Evolutionary conservation across 1,140 invertebrate species (phyloP).

Genomic region (Drosophila setifemur): DNA sequence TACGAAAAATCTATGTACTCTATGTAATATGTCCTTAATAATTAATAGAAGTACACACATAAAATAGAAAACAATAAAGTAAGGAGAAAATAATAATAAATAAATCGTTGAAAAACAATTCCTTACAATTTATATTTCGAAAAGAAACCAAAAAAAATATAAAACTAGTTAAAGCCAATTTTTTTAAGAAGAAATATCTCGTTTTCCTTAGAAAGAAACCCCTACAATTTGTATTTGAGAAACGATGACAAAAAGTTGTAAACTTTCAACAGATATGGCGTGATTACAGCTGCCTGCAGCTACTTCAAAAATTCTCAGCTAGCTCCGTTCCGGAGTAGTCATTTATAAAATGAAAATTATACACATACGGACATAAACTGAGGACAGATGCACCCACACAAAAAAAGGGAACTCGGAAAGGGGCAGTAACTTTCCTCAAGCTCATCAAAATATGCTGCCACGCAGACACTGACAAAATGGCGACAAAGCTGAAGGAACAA

Average conservation of each 20-base stretch:
- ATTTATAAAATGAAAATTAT: constrained; percentile 75
- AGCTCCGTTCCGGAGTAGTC: constrained; percentile 48
- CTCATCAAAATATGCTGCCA: constrained; percentile 71
- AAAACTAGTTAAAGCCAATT: too few species aligned
- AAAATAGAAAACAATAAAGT: too few species aligned
- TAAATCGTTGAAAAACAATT: too few species aligned
- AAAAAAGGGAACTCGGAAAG: not conserved
- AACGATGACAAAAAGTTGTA: constrained; percentile 41
- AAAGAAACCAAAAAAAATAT: too few species aligned
- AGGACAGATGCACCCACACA: constrained; percentile 19
- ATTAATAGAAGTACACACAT: too few species aligned
- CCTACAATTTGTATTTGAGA: constrained; percentile 22
- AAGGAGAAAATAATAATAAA: too few species aligned
- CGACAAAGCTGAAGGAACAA: constrained; percentile 45
- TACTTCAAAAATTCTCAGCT: constrained; percentile 7
- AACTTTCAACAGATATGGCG: constrained; percentile 79
- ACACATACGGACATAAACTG: constrained; percentile 28
- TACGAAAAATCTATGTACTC: too few species aligned
- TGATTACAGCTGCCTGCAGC: constrained; percentile 73
- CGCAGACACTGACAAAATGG: constrained; percentile 57
- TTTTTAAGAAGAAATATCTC: too few species aligned
- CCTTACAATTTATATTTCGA: too few species aligned
- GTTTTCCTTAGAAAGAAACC: not conserved
- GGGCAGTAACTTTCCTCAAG: constrained; percentile 58
- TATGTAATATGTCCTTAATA: too few species aligned